Conservation (phyloP, 2,113 vertebrate species). For the Anarrhichthys ocellatus region DNA sequence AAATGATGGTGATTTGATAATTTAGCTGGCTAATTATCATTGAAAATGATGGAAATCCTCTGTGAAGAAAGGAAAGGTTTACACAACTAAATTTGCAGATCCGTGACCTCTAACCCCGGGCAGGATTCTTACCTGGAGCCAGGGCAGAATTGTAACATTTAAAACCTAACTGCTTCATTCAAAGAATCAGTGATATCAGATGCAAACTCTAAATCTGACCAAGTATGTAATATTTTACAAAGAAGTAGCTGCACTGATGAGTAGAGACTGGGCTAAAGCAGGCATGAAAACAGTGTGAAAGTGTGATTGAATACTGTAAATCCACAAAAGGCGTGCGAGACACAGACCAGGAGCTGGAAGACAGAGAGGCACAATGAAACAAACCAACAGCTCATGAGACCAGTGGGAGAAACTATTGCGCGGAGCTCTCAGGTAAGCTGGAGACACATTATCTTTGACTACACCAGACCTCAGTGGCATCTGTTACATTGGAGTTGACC, state of each 20-base stretch:
- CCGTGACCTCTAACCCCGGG: too few species aligned
- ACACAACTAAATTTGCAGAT: too few species aligned
- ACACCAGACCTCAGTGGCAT: constrained; percentile 24
- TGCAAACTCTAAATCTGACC: neutral
- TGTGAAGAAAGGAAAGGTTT: too few species aligned
- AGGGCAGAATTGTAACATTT: too few species aligned
- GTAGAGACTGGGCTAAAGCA: neutral
- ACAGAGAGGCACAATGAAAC: neutral
- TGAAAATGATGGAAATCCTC: too few species aligned
- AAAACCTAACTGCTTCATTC: neutral
- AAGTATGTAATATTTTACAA: neutral
- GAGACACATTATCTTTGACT: constrained; percentile 13
- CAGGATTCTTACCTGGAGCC: too few species aligned
- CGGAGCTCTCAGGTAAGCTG: neutral
- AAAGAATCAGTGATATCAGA: neutral
- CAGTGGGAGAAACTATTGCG: neutral
- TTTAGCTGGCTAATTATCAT: too few species aligned
- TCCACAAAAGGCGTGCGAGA: neutral
- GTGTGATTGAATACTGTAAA: too few species aligned
- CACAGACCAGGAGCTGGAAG: neutral
- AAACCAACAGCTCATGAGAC: neutral
- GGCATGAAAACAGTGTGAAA: neutral
- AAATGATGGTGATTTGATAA: too few species aligned
- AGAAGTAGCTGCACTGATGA: neutral
- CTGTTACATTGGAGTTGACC: neutral